phyloP scores from a whole-genome alignment of 1,140 invertebrate species.

The Aphis gossypii region DNA sequence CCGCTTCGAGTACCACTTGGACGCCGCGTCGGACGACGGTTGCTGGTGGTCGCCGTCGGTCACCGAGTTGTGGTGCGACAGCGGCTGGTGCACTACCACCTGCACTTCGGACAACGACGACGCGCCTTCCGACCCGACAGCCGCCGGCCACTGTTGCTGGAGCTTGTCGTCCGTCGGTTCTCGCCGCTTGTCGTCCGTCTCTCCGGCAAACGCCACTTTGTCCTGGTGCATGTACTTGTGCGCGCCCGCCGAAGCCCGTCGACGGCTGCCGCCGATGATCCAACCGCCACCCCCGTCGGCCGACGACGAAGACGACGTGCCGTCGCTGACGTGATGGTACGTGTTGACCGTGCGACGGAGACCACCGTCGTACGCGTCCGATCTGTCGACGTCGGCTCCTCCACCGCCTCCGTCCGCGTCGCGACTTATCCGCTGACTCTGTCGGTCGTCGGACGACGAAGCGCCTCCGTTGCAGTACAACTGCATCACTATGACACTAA shows the following conservation, averaged over 20 bases:
- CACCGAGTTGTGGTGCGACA: background rate
- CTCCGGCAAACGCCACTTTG: background rate
- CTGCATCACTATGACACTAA: background rate
- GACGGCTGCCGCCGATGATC: slow-evolving; percentile 31
- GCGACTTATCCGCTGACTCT: background rate
- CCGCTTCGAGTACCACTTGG: slow-evolving; percentile 40
- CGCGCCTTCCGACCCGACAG: background rate
- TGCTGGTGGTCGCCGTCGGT: background rate
- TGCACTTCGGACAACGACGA: slow-evolving; percentile 39
- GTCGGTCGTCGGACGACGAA: background rate
- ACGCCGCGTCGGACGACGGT: background rate
- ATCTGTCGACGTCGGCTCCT: background rate
- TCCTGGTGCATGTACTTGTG: slow-evolving; percentile 10
- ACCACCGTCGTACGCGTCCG: background rate
- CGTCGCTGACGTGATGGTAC: slow-evolving; percentile 24
- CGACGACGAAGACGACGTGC: background rate
- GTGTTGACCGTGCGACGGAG: background rate
- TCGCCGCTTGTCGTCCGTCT: background rate
- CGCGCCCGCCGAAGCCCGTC: background rate
- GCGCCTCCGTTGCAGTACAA: background rate
- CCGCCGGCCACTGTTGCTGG: background rate
- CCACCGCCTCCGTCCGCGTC: background rate
- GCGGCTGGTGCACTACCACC: slow-evolving; percentile 18
- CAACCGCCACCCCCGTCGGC: background rate
- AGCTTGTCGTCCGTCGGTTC: background rate